phyloP scores from a whole-genome alignment of 2,797 vertebrate genomes.

The Amblyopsis hoosieri region DNA sequence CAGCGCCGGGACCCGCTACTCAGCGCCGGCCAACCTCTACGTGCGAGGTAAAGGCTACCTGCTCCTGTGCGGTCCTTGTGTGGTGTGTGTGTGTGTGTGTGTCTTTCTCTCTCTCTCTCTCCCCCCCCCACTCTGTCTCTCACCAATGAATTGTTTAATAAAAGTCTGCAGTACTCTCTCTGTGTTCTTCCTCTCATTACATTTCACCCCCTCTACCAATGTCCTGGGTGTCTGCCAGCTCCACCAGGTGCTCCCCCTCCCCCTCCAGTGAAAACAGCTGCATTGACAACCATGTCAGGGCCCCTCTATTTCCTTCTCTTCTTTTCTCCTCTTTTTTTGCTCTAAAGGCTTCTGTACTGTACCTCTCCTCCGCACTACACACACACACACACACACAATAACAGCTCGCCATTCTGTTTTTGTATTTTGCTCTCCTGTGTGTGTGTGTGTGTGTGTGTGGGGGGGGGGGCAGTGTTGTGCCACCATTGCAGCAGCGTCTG shows the following conservation, averaged over 20 bases:
- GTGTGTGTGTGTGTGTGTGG: too few relatives aligned
- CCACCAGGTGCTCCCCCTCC: constrained; percentile 63
- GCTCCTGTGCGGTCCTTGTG: neutral
- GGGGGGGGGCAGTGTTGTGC: constrained; percentile 28
- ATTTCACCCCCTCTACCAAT: constrained; percentile 24
- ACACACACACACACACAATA: constrained; percentile 24
- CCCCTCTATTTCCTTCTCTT: constrained; percentile 23
- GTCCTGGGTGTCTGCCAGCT: constrained; percentile 51
- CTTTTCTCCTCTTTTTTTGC: constrained; percentile 43
- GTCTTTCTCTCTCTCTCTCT: neutral
- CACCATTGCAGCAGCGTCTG: constrained; percentile 41
- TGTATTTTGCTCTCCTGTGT: too few relatives aligned
- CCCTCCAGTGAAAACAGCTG: constrained; percentile 62
- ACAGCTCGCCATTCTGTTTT: constrained; percentile 29
- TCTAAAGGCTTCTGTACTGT: too few relatives aligned
- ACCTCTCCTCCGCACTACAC: neutral
- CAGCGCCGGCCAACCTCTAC: constrained; percentile 81
- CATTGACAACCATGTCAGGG: constrained; percentile 47
- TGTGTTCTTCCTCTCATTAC: constrained; percentile 3
- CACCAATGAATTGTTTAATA: neutral
- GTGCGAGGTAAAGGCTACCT: constrained; percentile 75
- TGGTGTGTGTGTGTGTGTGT: too few relatives aligned
- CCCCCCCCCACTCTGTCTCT: neutral
- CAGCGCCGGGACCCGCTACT: constrained; percentile 81
- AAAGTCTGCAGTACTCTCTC: constrained; percentile 3